Conservation (phyloP, 2,113 vertebrate species). For the Gallinago media region DNA sequence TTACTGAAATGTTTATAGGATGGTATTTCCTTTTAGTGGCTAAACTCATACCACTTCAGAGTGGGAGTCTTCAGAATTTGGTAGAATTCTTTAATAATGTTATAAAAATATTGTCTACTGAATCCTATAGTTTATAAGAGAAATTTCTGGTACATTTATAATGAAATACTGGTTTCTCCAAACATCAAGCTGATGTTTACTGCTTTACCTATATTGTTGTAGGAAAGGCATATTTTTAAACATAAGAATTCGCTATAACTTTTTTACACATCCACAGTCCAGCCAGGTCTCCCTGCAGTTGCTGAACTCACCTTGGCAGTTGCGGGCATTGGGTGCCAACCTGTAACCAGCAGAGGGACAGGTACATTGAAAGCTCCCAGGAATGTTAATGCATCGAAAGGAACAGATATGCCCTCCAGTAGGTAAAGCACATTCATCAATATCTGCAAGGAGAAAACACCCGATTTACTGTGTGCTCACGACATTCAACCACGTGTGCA, state of each 20-base stretch:
- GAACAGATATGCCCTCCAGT: slow-evolving; percentile 96
- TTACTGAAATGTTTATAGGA: neutral
- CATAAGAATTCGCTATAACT: neutral
- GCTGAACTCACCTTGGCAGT: slow-evolving; percentile 87
- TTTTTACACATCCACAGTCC: neutral
- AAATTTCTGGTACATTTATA: neutral
- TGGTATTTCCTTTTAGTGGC: neutral
- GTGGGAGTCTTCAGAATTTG: neutral
- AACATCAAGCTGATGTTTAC: neutral
- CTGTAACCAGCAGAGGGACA: slow-evolving; percentile 89
- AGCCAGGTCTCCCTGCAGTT: neutral
- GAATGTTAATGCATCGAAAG: slow-evolving; percentile 89
- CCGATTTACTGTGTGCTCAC: neutral
- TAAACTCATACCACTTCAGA: neutral
- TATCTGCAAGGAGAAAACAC: slow-evolving; percentile 79
- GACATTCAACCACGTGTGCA: neutral
- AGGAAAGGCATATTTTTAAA: neutral
- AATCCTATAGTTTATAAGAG: neutral
- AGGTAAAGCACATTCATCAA: slow-evolving; percentile 95
- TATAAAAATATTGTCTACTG: neutral
- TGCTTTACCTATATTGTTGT: neutral
- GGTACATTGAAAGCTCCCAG: slow-evolving; percentile 94
- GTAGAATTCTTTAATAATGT: neutral
- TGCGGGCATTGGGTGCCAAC: slow-evolving; percentile 90
- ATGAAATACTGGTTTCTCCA: neutral